These are phyloP conservation scores for Listronotus bonariensis DNA, from an alignment of 1,140 invertebrate species.

Conservation along the genomic window DNA sequence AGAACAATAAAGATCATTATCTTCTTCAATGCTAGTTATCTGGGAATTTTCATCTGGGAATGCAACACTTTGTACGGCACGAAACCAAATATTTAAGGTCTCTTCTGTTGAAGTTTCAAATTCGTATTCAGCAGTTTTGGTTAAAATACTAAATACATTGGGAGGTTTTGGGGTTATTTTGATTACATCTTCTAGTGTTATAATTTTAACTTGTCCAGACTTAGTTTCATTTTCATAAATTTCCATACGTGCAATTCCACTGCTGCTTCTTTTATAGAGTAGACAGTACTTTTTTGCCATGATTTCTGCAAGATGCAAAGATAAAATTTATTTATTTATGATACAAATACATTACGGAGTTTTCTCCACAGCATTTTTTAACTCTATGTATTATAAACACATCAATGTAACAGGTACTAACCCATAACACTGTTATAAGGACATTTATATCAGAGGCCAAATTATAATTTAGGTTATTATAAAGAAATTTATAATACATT, in stretches of 20 bases:
- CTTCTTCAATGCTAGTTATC: slow-evolving; percentile 74
- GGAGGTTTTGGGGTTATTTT: slow-evolving; percentile 74
- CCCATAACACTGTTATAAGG: no score
- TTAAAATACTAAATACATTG: slow-evolving; percentile 69
- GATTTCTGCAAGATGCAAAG: slow-evolving; percentile 66
- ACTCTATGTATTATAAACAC: no score
- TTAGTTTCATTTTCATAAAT: slow-evolving; percentile 79
- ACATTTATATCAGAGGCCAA: no score
- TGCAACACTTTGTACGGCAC: slow-evolving; percentile 78
- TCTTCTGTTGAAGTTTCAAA: slow-evolving; percentile 72
- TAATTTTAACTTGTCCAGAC: slow-evolving; percentile 71
- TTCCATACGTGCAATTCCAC: slow-evolving; percentile 81
- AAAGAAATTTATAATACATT: no score
- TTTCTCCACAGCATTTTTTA: no score
- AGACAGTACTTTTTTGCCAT: slow-evolving; percentile 79
- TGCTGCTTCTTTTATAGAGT: slow-evolving; percentile 78
- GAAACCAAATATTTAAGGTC: slow-evolving; percentile 77
- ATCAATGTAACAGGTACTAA: no score
- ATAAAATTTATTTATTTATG: no score
- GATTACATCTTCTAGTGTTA: slow-evolving; percentile 82
- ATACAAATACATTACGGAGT: no score
- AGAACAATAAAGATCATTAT: slow-evolving; percentile 84
- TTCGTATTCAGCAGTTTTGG: slow-evolving; percentile 72
- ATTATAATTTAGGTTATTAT: no score
- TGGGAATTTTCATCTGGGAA: slow-evolving; percentile 71